phyloP scores from a whole-genome alignment of 2,113 vertebrate species.

The Odontesthes bonariensis region DNA sequence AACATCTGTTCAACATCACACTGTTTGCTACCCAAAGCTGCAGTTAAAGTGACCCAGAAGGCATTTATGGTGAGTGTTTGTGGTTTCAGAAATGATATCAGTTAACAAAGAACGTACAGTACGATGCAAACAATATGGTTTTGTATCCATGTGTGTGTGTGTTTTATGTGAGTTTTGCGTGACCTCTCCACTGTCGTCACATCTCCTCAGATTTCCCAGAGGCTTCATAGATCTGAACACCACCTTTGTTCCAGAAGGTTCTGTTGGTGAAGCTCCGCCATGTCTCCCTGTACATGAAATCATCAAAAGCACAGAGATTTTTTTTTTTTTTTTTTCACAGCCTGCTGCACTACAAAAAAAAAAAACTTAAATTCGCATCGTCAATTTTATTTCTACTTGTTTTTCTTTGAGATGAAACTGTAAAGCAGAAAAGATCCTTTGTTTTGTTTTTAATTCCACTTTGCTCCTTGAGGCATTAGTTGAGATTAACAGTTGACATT shows the following conservation, averaged over 20 bases:
- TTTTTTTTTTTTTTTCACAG: not conserved
- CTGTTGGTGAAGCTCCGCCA: not conserved
- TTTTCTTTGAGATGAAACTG: not conserved
- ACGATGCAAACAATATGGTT: conserved; percentile 10
- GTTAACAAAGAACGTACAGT: conserved; percentile 49
- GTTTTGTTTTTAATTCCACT: conserved; percentile 6
- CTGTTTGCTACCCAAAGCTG: conserved; percentile 1
- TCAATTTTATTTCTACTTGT: no score
- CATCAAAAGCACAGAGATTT: conserved; percentile 3
- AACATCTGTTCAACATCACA: conserved; percentile 23
- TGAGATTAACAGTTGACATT: conserved; percentile 31
- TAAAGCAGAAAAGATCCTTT: conserved; percentile 21
- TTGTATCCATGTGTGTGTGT: conserved; percentile 13
- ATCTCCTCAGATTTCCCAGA: conserved; percentile 32
- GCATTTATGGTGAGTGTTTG: conserved; percentile 1
- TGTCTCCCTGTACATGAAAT: not conserved
- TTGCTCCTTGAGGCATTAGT: conserved; percentile 27
- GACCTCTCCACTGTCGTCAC: conserved; percentile 44
- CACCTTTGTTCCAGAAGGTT: conserved; percentile 46
- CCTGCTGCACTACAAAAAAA: not conserved
- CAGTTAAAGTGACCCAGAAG: not conserved
- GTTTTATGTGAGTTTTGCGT: conserved; percentile 16
- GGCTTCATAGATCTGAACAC: conserved; percentile 31
- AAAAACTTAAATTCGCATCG: no score
- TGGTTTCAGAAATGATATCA: not conserved